Evolutionary conservation across 2,797 vertebrate species (phyloP).

Genomic region (Amazona ochrocephala): DNA sequence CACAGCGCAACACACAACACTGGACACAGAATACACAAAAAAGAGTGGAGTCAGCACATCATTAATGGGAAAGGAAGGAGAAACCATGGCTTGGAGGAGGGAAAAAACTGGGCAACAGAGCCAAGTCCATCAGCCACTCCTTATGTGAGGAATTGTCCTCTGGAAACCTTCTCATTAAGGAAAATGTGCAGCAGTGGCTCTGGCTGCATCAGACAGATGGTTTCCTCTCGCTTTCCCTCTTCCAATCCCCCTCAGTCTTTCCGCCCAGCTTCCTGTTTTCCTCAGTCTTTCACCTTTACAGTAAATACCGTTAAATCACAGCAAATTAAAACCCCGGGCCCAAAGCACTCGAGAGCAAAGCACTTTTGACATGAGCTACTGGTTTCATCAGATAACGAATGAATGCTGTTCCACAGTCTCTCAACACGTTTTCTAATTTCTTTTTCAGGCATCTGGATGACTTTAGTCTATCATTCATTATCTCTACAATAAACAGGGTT

Average conservation of each 20-base stretch:
- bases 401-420: neutral
- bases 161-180: neutral
- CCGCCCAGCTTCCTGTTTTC: neutral
- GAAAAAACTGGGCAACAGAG: neutral
- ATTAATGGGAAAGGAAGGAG: neutral
- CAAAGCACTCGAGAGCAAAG: conserved; percentile 44
- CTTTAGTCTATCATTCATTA: conserved; percentile 25
- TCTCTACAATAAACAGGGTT: neutral
- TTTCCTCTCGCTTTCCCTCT: neutral
- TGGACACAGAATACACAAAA: neutral
- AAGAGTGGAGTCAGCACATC: neutral
- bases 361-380: conserved; percentile 39
- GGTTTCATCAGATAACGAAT: conserved; percentile 12
- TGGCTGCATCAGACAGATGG: neutral
- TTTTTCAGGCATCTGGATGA: neutral
- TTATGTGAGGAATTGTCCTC: neutral
- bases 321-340: conserved; percentile 39
- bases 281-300: neutral
- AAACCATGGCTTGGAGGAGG: neutral
- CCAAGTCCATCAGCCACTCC: neutral
- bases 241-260: neutral
- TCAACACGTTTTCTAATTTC: conserved; percentile 20
- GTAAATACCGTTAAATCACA: neutral
- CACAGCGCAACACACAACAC: neutral
- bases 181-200: neutral